phyloP scores from a whole-genome alignment of 2,113 vertebrate genomes.

The Falco punctatus region DNA sequence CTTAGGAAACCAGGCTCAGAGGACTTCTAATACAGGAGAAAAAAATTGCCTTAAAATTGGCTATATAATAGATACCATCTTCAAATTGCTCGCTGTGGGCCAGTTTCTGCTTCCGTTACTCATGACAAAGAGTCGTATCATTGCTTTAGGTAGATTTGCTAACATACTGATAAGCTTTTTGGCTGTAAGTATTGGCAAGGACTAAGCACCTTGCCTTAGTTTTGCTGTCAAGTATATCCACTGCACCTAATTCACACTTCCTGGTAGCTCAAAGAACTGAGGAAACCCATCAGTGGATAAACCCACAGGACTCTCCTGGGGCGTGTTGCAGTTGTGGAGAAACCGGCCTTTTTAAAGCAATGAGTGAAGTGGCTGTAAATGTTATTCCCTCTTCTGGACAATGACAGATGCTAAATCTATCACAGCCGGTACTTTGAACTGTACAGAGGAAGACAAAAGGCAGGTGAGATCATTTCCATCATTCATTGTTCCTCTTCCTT shows the following conservation, averaged over 20 bases:
- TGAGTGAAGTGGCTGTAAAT: neutral
- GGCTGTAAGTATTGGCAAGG: neutral
- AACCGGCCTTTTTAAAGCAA: neutral
- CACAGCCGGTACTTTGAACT: neutral
- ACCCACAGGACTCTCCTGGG: neutral
- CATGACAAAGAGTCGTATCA: neutral
- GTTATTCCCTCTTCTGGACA: neutral
- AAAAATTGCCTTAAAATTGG: neutral
- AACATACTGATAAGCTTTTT: neutral
- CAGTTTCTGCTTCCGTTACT: neutral
- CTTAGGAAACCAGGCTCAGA: neutral
- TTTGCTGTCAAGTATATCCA: neutral
- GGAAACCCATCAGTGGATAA: neutral
- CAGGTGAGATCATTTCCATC: neutral
- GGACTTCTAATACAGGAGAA: neutral
- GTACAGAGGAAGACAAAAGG: neutral
- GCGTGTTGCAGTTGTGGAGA: neutral
- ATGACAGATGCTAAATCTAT: neutral
- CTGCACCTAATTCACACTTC: neutral
- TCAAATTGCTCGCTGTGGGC: neutral
- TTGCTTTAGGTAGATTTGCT: neutral
- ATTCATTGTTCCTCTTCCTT: neutral
- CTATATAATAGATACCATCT: neutral
- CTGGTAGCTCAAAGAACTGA: neutral
- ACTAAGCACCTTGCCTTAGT: neutral